Evolutionary conservation across 2,888 invertebrate genomes (phyloP).

Genomic region (Colostygia pectinataria): DNA sequence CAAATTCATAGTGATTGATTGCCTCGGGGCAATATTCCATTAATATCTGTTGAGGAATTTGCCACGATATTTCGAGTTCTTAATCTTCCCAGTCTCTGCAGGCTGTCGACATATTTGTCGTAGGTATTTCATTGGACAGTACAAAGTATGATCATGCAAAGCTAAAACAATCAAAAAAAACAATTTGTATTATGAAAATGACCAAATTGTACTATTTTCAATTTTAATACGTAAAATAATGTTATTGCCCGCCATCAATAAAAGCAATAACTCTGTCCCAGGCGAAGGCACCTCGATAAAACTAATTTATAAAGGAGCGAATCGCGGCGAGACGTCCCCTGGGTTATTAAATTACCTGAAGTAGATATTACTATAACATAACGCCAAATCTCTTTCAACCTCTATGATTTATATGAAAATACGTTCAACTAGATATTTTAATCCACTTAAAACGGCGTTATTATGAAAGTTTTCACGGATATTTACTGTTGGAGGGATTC

Average conservation of each 20-base stretch:
- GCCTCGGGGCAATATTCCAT: constrained; percentile 69
- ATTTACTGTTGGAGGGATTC: constrained; percentile 40
- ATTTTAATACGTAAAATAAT: constrained; percentile 26
- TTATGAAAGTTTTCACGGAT: constrained; percentile 19
- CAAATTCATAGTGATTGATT: constrained; percentile 70
- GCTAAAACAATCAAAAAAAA: background rate
- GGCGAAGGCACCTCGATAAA: constrained; percentile 60
- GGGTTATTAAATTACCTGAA: constrained; percentile 65
- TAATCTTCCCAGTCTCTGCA: constrained; percentile 49
- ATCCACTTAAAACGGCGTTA: constrained; percentile 47
- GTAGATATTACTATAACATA: constrained; percentile 33
- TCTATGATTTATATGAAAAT: constrained; percentile 69
- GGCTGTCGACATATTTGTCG: constrained; percentile 11
- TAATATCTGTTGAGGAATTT: constrained; percentile 76
- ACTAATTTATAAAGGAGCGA: constrained; percentile 65
- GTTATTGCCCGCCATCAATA: constrained; percentile 44
- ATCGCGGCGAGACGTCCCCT: constrained; percentile 58
- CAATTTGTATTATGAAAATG: background rate
- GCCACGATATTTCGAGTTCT: constrained; percentile 48
- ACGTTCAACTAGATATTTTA: constrained; percentile 62
- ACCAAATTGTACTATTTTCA: constrained; percentile 9
- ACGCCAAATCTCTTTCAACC: constrained; percentile 52
- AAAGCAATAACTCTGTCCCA: constrained; percentile 60
- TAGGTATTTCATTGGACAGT: too few relatives aligned
- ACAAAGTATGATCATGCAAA: background rate